These are phyloP conservation scores for Temnothorax rugatulus DNA, from an alignment of 2,888 invertebrate genomes.

Conservation along the genomic window DNA sequence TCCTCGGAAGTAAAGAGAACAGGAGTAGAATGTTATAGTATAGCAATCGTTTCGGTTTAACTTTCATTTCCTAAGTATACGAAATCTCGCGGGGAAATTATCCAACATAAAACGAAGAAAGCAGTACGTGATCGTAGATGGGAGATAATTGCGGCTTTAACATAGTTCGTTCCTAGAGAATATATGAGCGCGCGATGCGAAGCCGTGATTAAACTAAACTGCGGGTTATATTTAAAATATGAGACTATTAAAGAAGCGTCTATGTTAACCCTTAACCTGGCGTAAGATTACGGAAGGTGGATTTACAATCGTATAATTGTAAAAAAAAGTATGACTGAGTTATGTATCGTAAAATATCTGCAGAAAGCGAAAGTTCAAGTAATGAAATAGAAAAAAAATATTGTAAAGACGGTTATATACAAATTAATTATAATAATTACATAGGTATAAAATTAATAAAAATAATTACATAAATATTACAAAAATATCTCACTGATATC, in stretches of 20 bases:
- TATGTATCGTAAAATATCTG: neutral
- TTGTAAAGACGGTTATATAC: neutral
- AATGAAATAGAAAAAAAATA: neutral
- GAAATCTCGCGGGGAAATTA: constrained; percentile 31
- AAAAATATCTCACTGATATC: neutral
- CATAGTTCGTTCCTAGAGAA: constrained; percentile 1
- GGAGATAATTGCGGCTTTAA: constrained; percentile 34
- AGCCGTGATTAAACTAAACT: constrained; percentile 19
- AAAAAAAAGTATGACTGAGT: neutral
- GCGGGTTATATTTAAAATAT: constrained; percentile 13
- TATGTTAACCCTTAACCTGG: constrained; percentile 14
- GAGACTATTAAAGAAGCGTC: constrained; percentile 10
- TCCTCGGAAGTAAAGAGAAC: neutral
- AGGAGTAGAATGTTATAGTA: constrained; percentile 7
- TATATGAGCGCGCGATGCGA: constrained; percentile 14
- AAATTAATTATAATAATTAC: neutral
- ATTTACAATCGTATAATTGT: constrained; percentile 3
- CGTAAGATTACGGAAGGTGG: neutral
- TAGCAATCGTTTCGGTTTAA: neutral
- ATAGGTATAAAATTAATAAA: neutral
- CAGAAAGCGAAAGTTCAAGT: neutral
- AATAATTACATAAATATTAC: neutral
- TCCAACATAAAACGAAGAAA: constrained; percentile 7
- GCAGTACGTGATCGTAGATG: constrained; percentile 19
- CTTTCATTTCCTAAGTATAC: constrained; percentile 49